These are phyloP conservation scores for Dromas ardeola DNA, from an alignment of 2,113 vertebrate species.

Conservation along the genomic window DNA sequence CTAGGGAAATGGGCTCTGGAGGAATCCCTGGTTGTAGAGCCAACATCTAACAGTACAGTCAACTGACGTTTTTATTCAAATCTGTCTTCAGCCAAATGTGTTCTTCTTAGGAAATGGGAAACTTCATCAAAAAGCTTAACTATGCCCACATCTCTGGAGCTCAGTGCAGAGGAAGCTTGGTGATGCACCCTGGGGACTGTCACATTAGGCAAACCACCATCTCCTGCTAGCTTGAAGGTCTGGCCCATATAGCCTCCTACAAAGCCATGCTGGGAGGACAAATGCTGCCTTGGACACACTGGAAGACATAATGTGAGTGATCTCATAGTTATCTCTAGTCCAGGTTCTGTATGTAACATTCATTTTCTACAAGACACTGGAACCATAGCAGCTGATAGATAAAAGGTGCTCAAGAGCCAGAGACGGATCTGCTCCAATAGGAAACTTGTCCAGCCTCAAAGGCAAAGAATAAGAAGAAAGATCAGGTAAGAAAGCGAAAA, in stretches of 20 bases:
- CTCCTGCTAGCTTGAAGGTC: neutral
- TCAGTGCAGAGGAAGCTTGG: neutral
- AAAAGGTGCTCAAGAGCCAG: neutral
- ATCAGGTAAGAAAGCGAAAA: neutral
- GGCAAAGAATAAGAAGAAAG: neutral
- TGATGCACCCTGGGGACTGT: neutral
- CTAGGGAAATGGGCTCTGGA: neutral
- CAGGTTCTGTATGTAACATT: neutral
- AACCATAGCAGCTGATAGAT: neutral
- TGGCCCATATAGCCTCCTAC: neutral
- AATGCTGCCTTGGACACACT: neutral
- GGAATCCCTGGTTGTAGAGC: neutral
- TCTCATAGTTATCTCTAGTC: neutral
- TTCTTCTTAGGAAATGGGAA: neutral
- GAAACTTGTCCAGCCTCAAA: neutral
- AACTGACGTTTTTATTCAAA: neutral
- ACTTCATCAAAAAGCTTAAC: neutral
- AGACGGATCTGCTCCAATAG: fast-evolving
- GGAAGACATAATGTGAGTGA: neutral
- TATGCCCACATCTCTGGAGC: neutral
- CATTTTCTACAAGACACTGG: neutral
- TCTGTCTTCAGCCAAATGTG: neutral
- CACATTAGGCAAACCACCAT: neutral
- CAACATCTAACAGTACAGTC: neutral
- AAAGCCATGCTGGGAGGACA: neutral